phyloP scores from a whole-genome alignment of 2,113 vertebrate species.

The Urocynchramus pylzowi region DNA sequence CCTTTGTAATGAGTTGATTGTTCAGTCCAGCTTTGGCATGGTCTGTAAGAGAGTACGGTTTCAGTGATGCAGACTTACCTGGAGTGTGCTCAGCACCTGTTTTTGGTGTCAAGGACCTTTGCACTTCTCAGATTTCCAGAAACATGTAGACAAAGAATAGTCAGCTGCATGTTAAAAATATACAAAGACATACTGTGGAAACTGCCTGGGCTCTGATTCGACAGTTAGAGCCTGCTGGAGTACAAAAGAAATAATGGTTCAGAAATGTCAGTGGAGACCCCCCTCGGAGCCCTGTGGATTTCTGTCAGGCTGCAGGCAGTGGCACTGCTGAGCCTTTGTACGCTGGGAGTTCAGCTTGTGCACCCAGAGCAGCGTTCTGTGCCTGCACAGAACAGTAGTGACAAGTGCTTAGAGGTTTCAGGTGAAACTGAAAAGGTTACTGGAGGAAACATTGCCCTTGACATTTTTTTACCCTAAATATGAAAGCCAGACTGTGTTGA shows the following conservation, averaged over 20 bases:
- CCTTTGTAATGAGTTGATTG: neutral
- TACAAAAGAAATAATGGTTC: neutral
- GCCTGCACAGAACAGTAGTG: neutral
- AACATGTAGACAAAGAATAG: neutral
- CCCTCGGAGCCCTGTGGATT: neutral
- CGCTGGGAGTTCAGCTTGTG: neutral
- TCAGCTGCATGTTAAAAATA: neutral
- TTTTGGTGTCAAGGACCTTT: neutral
- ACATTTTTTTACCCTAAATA: neutral
- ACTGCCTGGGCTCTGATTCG: neutral
- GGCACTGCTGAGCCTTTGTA: constrained; percentile 43
- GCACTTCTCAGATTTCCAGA: neutral
- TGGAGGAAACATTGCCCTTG: neutral
- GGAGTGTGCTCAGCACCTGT: neutral
- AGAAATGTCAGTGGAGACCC: neutral
- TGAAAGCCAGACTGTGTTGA: neutral
- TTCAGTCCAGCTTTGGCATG: neutral
- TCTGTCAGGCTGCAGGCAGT: constrained; percentile 8
- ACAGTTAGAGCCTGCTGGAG: neutral
- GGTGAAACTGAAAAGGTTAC: neutral
- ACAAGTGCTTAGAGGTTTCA: neutral
- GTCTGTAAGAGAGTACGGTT: accelerated
- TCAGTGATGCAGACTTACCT: neutral
- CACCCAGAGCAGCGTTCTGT: neutral
- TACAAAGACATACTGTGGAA: neutral